phyloP scores from a whole-genome alignment of 2,797 vertebrate species.

The Rhinoraja longicauda region DNA sequence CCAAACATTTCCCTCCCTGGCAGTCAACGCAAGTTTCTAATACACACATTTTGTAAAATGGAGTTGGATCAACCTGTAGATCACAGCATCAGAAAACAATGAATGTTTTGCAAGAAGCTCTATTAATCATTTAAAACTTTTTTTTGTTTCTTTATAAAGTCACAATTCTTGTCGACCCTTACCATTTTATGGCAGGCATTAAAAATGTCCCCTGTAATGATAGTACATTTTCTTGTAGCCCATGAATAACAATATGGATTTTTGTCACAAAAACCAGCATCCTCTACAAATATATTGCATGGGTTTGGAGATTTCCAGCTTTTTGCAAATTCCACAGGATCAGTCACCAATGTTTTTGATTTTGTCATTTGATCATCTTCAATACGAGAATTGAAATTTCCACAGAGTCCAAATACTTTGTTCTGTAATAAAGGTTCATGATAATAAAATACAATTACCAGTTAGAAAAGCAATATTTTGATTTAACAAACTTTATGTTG shows the following conservation, averaged over 20 bases:
- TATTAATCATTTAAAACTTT: background rate
- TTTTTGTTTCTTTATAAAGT: background rate
- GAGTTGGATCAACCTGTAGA: conserved; percentile 72
- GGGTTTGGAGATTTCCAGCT: conserved; percentile 67
- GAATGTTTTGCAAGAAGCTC: background rate
- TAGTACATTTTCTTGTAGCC: conserved; percentile 69
- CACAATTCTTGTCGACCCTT: conserved; percentile 1
- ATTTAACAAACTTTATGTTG: background rate
- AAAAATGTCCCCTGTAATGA: conserved; percentile 62
- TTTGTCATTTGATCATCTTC: conserved; percentile 58
- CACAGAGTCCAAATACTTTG: conserved; percentile 61
- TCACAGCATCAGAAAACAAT: conserved; percentile 6
- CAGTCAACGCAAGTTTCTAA: conserved; percentile 75
- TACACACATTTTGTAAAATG: conserved; percentile 80
- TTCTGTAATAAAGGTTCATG: conserved; percentile 47
- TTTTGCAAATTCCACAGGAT: conserved; percentile 57
- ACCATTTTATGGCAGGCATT: conserved; percentile 67
- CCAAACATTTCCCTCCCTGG: background rate
- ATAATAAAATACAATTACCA: background rate
- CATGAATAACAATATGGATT: conserved; percentile 69
- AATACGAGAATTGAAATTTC: conserved; percentile 61
- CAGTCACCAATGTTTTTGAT: conserved; percentile 49
- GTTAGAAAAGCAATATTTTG: background rate
- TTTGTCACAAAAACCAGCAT: conserved; percentile 66
- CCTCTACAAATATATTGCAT: conserved; percentile 60